Evolutionary conservation across 30 jellyfish, hydroid and myxozoan species (phyloP), one percentile per base, ranked within the genome.

Genomic region (Nemopilema nomurai): DNA sequence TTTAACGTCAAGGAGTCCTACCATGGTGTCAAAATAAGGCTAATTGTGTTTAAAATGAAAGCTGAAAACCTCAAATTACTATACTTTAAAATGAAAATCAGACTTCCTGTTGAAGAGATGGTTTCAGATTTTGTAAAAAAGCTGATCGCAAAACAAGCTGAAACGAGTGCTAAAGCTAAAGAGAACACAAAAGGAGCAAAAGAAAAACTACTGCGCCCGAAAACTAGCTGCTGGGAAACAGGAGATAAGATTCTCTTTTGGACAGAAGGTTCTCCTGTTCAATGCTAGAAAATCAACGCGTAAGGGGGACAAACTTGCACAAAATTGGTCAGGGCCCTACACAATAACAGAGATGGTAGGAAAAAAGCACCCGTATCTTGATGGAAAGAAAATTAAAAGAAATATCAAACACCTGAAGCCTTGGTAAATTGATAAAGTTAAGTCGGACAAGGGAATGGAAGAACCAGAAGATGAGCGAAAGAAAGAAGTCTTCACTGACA

Each of bases 281-380:
- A 74, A 74, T 74, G 70, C 84, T 13, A 50, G 84, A 74, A 74
- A 74, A 66, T 17, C 28, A 41, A 72, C 27, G n/a, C 49, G 79
- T 21, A 69, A 69, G 21, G 80, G 80, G 16, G 80, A 69, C 63
- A 31, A 31, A 25, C 81, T 71, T 7, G 51, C 67, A 26, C 30
- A 71, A 71, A 71, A 49, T 21, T 71, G 81, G 81, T 7, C 81
- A 27, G 81, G 81, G 22, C 81, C 81, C 9, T 51, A 71, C 66
- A 71, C 57, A 20, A 71, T 71, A 8, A 31, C 28, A 20, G 81
- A 71, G 24, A 49, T 71, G 28, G 57, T 71, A 18, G 81, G 81
- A 71, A 71, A 20, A 20, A 71, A 71, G 28, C 62, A 71, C 27
- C 64, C 41, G 7, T 49, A 21, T 28, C 67, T 71, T 8, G 81